phyloP scores from a whole-genome alignment of 2,113 vertebrate genomes.

The Petromus typicus region DNA sequence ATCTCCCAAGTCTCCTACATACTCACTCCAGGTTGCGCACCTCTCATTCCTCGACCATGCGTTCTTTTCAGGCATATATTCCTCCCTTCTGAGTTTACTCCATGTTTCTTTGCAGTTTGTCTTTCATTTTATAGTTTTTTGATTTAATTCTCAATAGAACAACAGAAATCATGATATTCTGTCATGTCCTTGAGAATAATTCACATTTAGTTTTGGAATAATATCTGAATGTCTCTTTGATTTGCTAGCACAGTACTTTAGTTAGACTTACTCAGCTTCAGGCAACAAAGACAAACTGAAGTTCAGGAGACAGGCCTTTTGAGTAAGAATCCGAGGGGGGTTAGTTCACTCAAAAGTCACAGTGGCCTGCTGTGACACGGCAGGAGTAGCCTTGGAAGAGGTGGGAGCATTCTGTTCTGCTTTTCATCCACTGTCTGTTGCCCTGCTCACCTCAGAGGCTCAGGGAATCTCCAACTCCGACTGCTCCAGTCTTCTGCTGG shows the following conservation, averaged over 20 bases:
- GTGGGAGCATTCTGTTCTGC: background rate
- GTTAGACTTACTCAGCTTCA: background rate
- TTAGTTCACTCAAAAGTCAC: background rate
- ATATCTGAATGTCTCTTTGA: background rate
- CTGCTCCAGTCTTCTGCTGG: background rate
- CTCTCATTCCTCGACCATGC: background rate
- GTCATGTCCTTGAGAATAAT: background rate
- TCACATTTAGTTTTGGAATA: background rate
- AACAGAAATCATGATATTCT: background rate
- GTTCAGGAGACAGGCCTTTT: background rate
- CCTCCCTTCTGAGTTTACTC: background rate
- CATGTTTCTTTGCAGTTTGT: background rate
- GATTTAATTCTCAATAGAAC: background rate
- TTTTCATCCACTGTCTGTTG: background rate
- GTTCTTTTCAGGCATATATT: background rate
- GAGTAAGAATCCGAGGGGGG: fast-evolving
- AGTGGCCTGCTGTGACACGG: background rate
- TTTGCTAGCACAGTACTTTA: background rate
- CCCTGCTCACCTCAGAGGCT: fast-evolving
- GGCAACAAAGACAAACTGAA: background rate
- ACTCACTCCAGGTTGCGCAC: too few species aligned
- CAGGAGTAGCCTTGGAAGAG: background rate
- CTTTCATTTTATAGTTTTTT: background rate
- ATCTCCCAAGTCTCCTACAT: fast-evolving
- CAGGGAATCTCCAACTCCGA: background rate